Evolutionary conservation across 2,113 vertebrate species (phyloP).

Genomic region (Mobula hypostoma): DNA sequence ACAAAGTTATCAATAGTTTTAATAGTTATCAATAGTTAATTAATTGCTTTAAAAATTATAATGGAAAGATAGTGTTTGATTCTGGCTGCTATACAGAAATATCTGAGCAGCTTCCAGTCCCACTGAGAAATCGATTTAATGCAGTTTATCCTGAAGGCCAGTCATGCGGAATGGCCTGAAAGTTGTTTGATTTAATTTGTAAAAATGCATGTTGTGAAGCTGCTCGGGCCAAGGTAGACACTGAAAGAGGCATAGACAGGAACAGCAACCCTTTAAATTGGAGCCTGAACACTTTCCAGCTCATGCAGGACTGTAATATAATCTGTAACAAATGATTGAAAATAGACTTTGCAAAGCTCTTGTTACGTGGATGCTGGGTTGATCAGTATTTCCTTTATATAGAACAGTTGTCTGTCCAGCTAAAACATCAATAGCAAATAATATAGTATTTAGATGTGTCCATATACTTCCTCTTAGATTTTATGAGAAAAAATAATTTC

Average conservation of each 20-base stretch:
- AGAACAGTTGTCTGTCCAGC: background rate
- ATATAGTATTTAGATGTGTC: background rate
- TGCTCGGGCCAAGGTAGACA: background rate
- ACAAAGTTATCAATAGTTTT: background rate
- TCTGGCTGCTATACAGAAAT: background rate
- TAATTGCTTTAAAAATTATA: background rate
- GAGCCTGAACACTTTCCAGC: background rate
- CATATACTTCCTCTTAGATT: background rate
- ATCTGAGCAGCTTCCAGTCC: background rate
- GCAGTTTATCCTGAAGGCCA: background rate
- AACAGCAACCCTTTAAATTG: background rate
- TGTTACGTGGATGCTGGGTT: background rate
- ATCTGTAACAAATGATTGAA: constrained; percentile 23
- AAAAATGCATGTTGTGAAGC: background rate
- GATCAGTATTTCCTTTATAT: background rate
- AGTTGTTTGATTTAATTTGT: background rate
- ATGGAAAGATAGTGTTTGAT: background rate
- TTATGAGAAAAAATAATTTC: background rate
- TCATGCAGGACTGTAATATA: background rate
- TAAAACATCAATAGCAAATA: background rate
- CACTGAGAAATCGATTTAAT: background rate
- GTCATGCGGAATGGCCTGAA: background rate
- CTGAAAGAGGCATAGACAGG: background rate
- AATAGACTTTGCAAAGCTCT: background rate
- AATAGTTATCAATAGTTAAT: too few species aligned